Evolutionary conservation across 2,797 vertebrate species (phyloP), one percentile per base, ranked within the genome.

Genomic region (Lepilemur septentrionalis): DNA sequence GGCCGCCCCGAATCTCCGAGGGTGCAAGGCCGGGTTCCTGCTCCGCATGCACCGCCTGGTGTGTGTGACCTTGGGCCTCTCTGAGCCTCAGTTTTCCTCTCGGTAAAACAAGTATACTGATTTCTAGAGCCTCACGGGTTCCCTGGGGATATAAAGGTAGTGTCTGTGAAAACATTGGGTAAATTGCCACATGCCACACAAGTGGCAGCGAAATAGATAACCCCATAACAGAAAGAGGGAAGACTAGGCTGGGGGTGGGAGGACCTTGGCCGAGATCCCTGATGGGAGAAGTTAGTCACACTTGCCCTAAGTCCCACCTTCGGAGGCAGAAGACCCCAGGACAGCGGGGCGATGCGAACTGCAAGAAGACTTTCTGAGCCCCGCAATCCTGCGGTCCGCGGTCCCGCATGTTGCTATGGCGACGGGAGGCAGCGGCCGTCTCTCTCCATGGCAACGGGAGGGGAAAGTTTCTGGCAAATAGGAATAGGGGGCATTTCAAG

Each of bases 371-470:
- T 98, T 96, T 95, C 55, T 1, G 88, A 93, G 89, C 82, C 95
- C 96, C 94, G 67, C 95, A 97, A 93, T 97, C 91, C 79, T 96
- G 96, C 79, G 94, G 97, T 91, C 94, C 96, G 35, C 22, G 25
- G 91, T 91, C 93, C 91, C 89, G 50, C 86, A 61, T 25, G 97
- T 98, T 97, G 93, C 97, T 69, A 97, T 95, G 96, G 96, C 22
- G 61, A 98, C 97, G 25, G 93, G 83, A 97, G 96, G 89, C 97
- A 96, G 97, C 97, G 97, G 94, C 97, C 48, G 96, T 96, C 97
- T 97, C 96, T 98, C 97, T 97, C 97, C 97, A 98, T 97, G 97
- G 96, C 95, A 97, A 98, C 97, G 6, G 73, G 94, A 97, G 95
- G 93, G 84, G 95, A 97, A 97, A 97, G 97, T 98, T 98, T 97